A percentile compares a stretch with the other conserved stretches of the same genome.
Evolutionary conservation across 2,113 vertebrate genomes (phyloP).

Genomic region (Otis tarda): DNA sequence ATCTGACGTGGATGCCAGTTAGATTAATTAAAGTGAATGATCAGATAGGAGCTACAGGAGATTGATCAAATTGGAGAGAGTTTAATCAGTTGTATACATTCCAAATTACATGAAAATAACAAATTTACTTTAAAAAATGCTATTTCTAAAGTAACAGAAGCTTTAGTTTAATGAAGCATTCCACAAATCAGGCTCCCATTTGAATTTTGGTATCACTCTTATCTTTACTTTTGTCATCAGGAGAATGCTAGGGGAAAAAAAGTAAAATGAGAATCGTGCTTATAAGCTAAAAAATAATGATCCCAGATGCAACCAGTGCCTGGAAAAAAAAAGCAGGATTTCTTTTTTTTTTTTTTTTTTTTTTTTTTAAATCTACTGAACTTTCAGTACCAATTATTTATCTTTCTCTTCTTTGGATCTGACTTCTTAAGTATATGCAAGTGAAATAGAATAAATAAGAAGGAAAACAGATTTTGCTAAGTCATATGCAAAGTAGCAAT

Average conservation of each 20-base stretch:
- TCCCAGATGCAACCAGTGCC: neutral
- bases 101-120: conserved; percentile 26
- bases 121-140: neutral
- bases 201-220: conserved; percentile 34
- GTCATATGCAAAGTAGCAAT: conserved; percentile 61
- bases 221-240: conserved; percentile 12
- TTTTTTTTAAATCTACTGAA: conserved; percentile 9
- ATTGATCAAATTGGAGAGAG: conserved; percentile 30
- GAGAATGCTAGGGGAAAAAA: neutral
- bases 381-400: conserved; percentile 54
- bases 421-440: conserved; percentile 55
- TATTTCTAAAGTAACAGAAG: conserved; percentile 29
- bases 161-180: conserved; percentile 34
- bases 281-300: conserved; percentile 43
- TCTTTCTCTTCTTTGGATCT: conserved; percentile 40
- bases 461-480: conserved; percentile 58
- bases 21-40: conserved; percentile 52
- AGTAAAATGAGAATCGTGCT: neutral
- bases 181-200: neutral
- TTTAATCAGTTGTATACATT: neutral
- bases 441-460: conserved; percentile 49
- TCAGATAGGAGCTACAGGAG: conserved; percentile 35
- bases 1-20: neutral
- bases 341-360: neutral
- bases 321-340: neutral